Conservation (phyloP, 2,888 invertebrate species). For the Sarcophaga rosellei region DNA sequence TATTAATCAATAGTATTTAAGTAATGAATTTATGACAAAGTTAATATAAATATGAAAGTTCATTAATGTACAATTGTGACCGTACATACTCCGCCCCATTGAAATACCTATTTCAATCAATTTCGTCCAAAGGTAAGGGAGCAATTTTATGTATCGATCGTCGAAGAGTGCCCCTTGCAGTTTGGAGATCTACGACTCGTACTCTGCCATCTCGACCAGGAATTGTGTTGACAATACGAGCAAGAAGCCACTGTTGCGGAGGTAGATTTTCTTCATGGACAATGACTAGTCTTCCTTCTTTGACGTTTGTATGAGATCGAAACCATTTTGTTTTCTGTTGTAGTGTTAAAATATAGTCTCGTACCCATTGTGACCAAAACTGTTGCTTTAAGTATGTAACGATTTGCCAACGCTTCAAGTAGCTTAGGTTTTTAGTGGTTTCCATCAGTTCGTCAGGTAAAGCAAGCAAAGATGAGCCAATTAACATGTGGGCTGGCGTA, state of each 20-base stretch:
- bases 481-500: not conserved
- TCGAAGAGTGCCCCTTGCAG: not conserved
- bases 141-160: not conserved
- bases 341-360: too few species aligned
- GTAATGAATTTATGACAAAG: too few species aligned
- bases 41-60: too few species aligned
- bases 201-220: constrained; percentile 6
- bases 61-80: too few species aligned
- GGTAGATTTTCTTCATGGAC: constrained; percentile 11
- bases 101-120: not conserved
- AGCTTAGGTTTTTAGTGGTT: too few species aligned
- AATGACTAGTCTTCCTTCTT: not conserved
- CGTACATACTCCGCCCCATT: not conserved
- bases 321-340: not conserved
- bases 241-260: constrained; percentile 18
- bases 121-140: not conserved
- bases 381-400: too few species aligned
- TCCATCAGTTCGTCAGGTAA: too few species aligned
- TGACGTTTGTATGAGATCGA: not conserved
- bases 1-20: too few species aligned
- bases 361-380: not conserved
- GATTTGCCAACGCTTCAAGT: too few species aligned
- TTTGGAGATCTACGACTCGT: not conserved
- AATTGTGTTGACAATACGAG: not conserved
- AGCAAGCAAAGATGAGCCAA: not conserved